These are phyloP conservation scores for Diarsia mendica DNA, from an alignment of 2,888 invertebrate species.

Conservation along the genomic window DNA sequence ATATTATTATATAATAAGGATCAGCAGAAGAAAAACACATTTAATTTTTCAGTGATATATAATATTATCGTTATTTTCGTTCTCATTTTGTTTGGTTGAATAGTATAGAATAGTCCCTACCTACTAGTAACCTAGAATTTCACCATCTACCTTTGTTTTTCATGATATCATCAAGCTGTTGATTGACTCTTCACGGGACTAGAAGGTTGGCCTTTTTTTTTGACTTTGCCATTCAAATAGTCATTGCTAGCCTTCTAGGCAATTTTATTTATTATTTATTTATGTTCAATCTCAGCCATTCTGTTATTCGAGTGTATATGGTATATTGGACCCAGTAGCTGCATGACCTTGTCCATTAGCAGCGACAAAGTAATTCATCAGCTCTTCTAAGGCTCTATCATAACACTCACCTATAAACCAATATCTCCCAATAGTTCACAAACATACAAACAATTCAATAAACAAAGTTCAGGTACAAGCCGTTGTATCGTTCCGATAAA, in stretches of 20 bases:
- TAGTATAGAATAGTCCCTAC: no score
- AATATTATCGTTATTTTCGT: neutral
- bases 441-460: slow-evolving; percentile 1
- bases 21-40: neutral
- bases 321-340: neutral
- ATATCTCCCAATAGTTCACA: slow-evolving; percentile 15
- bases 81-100: neutral
- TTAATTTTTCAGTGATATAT: neutral
- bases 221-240: no score
- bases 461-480: neutral
- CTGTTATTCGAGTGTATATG: neutral
- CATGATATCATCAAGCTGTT: neutral
- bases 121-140: no score
- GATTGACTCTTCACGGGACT: neutral
- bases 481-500: slow-evolving; percentile 26
- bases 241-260: no score
- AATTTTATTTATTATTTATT: no score
- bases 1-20: no score
- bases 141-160: neutral
- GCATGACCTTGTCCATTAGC: neutral
- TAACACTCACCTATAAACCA: neutral
- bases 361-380: neutral
- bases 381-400: neutral
- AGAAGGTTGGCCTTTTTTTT: neutral
- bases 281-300: neutral